Base-by-base conservation (phyloP, 2,888 invertebrate genomes). In the Hololepta plana region DNA sequence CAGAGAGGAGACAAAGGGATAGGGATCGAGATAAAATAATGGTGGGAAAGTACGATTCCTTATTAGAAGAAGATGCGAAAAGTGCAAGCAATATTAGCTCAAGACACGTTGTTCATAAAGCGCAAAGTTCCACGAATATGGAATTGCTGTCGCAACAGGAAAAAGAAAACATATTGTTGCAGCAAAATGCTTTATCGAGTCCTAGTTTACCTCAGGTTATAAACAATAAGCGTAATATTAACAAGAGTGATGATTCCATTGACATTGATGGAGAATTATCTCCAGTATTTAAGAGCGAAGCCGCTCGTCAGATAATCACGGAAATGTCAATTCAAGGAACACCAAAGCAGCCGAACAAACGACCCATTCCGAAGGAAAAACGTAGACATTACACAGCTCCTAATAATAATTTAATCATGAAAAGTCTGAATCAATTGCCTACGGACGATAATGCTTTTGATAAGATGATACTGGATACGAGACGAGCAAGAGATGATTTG, bases 361-460 rank as follows among this genome's bases (percentile, higher is more conserved):
- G 84, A 26, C 67, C 71, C 29, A 69, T 82, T 17, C 84, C 84
- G 2, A 73, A 72, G 39, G 81, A 84, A 46, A 85, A 82, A 51
- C 60, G 85, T 28, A 60, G 85, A 29, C 85, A 88, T 49, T 75
- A 85, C 43, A 90, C 88, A 0, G 84, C 88, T n/a, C 75, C 74
- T 1, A 71, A 75, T 33, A 53, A 55, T 32, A 53, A 51, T 37
- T 35, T 49, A 29, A 46, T 51, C 13, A 45, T 50, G 42, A 50
- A 51, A 31, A 51, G 51, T 33, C 33, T 51, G 28, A 43, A 46
- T 27, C 46, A 49, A 25, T 33, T 50, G 23, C 48, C 49, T 2
- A 45, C 43, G 2, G 45, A 44, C 23, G 44, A 43, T 23, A 42
- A 38, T 25, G 40, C 39, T 16, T 49, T 49, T 31, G 45, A 48